Percentiles rank a stretch among this genome's conserved stretches.
phyloP scores from a whole-genome alignment of 2,113 vertebrate genomes.

The Sprattus sprattus region DNA sequence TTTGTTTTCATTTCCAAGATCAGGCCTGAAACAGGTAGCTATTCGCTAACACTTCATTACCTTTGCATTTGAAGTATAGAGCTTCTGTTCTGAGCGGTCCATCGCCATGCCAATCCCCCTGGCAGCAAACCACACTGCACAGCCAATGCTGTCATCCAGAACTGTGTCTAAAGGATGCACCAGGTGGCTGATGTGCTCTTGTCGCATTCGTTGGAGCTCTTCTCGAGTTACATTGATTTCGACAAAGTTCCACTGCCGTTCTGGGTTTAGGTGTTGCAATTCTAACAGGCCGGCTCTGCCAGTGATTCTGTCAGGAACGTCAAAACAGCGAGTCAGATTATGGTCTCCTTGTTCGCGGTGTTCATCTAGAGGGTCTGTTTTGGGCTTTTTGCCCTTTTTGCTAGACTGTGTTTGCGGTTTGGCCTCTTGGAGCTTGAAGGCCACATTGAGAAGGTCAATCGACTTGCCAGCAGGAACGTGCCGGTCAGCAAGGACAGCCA shows the following conservation, averaged over 20 bases:
- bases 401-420: slow-evolving; percentile 41
- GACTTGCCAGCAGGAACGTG: slow-evolving; percentile 79
- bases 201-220: slow-evolving; percentile 79
- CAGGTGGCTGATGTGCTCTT: slow-evolving; percentile 72
- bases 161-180: slow-evolving; percentile 86
- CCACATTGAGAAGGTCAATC: slow-evolving; percentile 94
- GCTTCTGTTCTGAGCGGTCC: slow-evolving; percentile 55
- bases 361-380: slow-evolving; percentile 42
- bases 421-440: slow-evolving; percentile 75
- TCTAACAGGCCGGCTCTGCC: slow-evolving; percentile 83
- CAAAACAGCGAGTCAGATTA: slow-evolving; percentile 55
- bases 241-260: slow-evolving; percentile 90
- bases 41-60: slow-evolving; percentile 60
- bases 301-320: slow-evolving; percentile 87
- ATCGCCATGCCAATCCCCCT: slow-evolving; percentile 76
- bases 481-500: slow-evolving; percentile 83
- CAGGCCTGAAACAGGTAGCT: background rate
- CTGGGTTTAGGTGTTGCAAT: slow-evolving; percentile 73
- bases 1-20: background rate
- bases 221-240: slow-evolving; percentile 85
- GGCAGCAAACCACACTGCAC: slow-evolving; percentile 95
- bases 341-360: background rate
- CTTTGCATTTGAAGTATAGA: slow-evolving; percentile 82
- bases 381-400: slow-evolving; percentile 50
- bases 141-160: slow-evolving; percentile 95